Base-by-base conservation (phyloP, 1,140 invertebrate genomes). In the Lepidostoma basale region DNA sequence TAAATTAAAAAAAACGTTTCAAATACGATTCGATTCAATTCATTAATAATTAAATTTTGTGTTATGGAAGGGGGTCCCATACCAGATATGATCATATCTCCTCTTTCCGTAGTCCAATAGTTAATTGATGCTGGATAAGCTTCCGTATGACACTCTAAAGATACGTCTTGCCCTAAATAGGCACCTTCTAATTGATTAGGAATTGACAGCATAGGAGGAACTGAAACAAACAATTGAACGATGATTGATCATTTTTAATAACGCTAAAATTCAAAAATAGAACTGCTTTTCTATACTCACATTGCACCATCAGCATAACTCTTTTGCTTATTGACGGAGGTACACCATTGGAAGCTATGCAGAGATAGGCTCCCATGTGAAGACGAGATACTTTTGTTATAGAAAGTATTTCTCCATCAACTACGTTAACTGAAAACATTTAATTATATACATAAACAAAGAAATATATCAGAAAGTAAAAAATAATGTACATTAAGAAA, bases 21-120 rank as follows among this genome's bases (percentile, higher is more conserved):
- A n/a, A n/a, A n/a, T n/a, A n/a, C n/a, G n/a, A n/a, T n/a, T n/a
- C n/a, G n/a, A n/a, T n/a, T n/a, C n/a, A n/a, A n/a, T n/a, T n/a
- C n/a, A n/a, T n/a, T n/a, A n/a, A n/a, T n/a, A n/a, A n/a, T n/a
- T n/a, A n/a, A n/a, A n/a, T n/a, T n/a, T n/a, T n/a, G n/a, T n/a
- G n/a, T n/a, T n/a, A n/a, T n/a, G n/a, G n/a, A n/a, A n/a, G n/a
- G n/a, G n/a, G n/a, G n/a, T n/a, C n/a, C n/a, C 85, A 90, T 87
- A 94, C 92, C 92, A 79, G 92, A 93, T 80, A 93, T 91, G 74
- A 95, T 94, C 92, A 95, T 94, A 75, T 93, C 91, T 39, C 92
- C 92, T 26, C 88, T 83, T 73, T 93, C 91, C 1, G 90, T 93
- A 4, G 85, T 81, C 85, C 85, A 87, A 68, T 86, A 86, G 74